Evolutionary conservation across 2,888 invertebrate genomes (phyloP).

Genomic region (Athrips mouffetella): DNA sequence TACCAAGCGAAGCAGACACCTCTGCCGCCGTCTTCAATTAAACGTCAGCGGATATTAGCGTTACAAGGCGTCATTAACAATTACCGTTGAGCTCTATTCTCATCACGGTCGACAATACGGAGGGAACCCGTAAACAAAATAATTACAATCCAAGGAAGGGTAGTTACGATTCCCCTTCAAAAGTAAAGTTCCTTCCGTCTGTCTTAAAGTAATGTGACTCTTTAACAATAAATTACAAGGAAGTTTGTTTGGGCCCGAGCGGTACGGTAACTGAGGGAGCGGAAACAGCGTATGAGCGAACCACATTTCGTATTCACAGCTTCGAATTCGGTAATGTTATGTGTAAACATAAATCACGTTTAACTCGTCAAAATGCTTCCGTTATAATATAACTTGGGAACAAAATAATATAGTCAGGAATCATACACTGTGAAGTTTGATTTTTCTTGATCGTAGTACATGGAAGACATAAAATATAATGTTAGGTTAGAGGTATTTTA

Average conservation of each 20-base stretch:
- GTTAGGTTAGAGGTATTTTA: no score
- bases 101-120: constrained; percentile 48
- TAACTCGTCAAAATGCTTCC: neutral
- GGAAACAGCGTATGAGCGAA: constrained; percentile 10
- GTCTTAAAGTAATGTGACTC: constrained; percentile 47
- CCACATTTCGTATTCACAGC: constrained; percentile 2
- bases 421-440: no score
- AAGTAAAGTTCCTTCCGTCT: constrained; percentile 49
- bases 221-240: constrained; percentile 49
- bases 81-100: constrained; percentile 55
- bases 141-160: constrained; percentile 50
- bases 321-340: constrained; percentile 1
- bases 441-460: no score
- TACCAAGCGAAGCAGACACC: neutral
- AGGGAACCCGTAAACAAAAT: constrained; percentile 55
- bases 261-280: constrained; percentile 11
- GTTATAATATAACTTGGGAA: neutral
- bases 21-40: neutral
- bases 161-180: constrained; percentile 50
- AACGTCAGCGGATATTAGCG: constrained; percentile 30
- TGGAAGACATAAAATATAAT: no score
- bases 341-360: constrained; percentile 3
- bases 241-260: constrained; percentile 34
- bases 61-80: constrained; percentile 48
- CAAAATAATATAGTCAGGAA: neutral